phyloP scores from a whole-genome alignment of 64 coral and sea anemone genomes.

The Orbicella faveolata region DNA sequence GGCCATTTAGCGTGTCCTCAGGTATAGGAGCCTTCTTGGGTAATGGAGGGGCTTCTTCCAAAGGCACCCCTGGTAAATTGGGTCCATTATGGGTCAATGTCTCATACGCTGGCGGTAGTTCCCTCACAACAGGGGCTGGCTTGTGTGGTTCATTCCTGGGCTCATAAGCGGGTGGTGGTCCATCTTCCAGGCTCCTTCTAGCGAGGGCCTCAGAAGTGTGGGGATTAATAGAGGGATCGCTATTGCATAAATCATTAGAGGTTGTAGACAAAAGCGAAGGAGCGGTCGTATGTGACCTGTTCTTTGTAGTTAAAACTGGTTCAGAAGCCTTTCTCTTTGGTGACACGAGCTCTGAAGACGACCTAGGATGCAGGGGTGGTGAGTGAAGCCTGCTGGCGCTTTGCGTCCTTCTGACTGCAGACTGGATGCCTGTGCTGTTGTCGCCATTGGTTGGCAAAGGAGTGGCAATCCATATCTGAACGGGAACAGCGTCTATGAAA shows the following conservation, averaged over 20 bases:
- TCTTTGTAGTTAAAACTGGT: not conserved
- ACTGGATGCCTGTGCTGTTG: not conserved
- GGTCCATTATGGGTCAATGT: constrained; percentile 21
- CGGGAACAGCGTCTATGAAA: constrained; percentile 86
- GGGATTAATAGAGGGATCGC: not conserved
- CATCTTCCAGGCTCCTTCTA: constrained; percentile 1
- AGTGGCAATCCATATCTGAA: constrained; percentile 85
- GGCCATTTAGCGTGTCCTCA: constrained; percentile 17
- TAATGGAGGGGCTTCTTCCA: constrained; percentile 56
- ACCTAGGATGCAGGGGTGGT: not conserved
- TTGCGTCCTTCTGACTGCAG: not conserved
- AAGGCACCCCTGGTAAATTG: not conserved
- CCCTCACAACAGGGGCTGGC: constrained; percentile 24
- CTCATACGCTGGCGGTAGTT: constrained; percentile 69
- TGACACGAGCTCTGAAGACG: not conserved
- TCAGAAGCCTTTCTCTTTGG: constrained; percentile 10
- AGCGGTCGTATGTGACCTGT: not conserved
- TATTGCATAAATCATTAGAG: not conserved
- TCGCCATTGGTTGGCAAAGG: constrained; percentile 10
- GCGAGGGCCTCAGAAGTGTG: not conserved
- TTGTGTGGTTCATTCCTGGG: constrained; percentile 1
- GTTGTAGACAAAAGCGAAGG: constrained; percentile 3
- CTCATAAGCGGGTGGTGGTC: constrained; percentile 71
- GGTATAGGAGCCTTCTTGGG: constrained; percentile 52
- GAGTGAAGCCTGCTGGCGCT: constrained; percentile 4